phyloP scores from a whole-genome alignment of 2,888 invertebrate species.

The Synergus umbraculus region DNA sequence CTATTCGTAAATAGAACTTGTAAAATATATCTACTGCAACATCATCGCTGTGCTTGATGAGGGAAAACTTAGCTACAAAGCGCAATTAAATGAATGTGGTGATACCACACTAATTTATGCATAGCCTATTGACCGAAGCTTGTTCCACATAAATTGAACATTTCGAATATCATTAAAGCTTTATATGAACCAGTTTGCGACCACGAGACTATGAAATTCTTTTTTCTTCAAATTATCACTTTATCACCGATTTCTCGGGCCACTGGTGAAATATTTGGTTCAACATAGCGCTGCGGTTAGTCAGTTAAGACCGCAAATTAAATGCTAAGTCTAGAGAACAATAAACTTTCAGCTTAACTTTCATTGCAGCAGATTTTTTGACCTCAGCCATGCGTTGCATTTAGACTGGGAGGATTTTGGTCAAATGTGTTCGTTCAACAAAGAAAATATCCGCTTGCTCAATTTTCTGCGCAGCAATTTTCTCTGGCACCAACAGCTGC shows the following conservation, averaged over 20 bases:
- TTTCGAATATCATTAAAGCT: not conserved
- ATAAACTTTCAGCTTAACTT: not conserved
- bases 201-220: not conserved
- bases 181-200: not conserved
- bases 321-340: not conserved
- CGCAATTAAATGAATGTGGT: not conserved
- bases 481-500: too few relatives aligned
- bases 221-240: not conserved
- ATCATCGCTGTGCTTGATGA: not conserved
- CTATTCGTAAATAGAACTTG: not conserved
- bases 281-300: not conserved
- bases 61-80: not conserved
- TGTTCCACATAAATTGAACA: not conserved
- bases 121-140: not conserved
- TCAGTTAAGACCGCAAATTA: not conserved
- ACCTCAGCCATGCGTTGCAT: not conserved
- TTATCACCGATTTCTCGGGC: not conserved
- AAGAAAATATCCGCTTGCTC: too few relatives aligned
- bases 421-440: too few relatives aligned
- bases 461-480: too few relatives aligned
- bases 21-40: not conserved
- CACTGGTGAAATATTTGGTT: not conserved
- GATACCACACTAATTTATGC: not conserved
- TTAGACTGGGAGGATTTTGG: too few relatives aligned
- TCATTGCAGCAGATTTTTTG: not conserved